A percentile compares a stretch with the other conserved stretches of the same genome.
Conservation (phyloP, 2,113 vertebrate species). For the Apaloderma vittatum region DNA sequence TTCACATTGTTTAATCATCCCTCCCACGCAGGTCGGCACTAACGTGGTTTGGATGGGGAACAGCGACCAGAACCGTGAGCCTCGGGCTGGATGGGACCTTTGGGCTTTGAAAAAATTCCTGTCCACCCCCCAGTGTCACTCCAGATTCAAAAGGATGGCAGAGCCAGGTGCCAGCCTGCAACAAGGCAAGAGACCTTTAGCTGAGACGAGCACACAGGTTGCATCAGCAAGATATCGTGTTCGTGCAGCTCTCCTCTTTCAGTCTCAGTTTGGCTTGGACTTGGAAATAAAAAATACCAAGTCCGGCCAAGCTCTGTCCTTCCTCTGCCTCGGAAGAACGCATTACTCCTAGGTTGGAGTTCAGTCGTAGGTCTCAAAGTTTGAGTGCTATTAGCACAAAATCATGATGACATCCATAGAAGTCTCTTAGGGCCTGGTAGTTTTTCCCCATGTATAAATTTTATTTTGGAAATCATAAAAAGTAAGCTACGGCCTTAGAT, state of each 20-base stretch:
- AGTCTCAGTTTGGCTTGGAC: not conserved
- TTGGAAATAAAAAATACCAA: not conserved
- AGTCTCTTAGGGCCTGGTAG: not conserved
- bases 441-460: not conserved
- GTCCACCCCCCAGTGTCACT: not conserved
- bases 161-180: not conserved
- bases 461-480: not conserved
- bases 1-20: not conserved
- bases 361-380: not conserved
- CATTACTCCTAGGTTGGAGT: not conserved
- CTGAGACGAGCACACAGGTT: not conserved
- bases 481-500: not conserved
- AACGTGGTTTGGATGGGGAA: not conserved
- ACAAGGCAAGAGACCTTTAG: not conserved
- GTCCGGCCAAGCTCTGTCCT: not conserved
- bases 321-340: rapidly evolving
- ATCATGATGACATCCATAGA: constrained; percentile 26
- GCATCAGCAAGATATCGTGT: not conserved
- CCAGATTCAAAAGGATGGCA: not conserved
- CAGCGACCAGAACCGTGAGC: not conserved
- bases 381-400: not conserved
- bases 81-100: not conserved
- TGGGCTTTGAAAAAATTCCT: not conserved
- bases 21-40: rapidly evolving
- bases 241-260: not conserved